Percentiles rank a stretch among this genome's conserved stretches.
Evolutionary conservation across 2,113 vertebrate genomes (phyloP).

Genomic region (Atherinomorus stipes): DNA sequence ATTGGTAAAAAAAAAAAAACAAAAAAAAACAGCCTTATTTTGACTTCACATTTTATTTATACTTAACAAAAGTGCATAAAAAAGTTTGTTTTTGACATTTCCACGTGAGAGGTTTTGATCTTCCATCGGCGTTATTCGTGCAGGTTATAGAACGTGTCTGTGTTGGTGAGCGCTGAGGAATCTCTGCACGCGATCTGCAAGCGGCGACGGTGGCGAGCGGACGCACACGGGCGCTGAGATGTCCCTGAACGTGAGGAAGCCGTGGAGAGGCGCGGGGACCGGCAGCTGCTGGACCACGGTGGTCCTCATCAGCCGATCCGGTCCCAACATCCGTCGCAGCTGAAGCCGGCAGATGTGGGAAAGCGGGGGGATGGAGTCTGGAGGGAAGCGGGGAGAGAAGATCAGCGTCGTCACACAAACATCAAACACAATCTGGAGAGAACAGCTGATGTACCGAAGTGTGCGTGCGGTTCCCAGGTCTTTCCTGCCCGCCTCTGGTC

Average conservation of each 20-base stretch:
- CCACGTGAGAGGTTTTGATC: too few species aligned
- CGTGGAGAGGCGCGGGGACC: slow-evolving; percentile 67
- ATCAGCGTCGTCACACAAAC: too few species aligned
- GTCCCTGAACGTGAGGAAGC: slow-evolving; percentile 78
- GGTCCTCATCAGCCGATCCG: slow-evolving; percentile 65
- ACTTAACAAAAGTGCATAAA: too few species aligned
- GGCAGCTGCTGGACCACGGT: slow-evolving; percentile 70
- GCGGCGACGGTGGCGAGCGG: neutral
- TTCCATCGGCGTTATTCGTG: too few species aligned
- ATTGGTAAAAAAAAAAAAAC: too few species aligned
- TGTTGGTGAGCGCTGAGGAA: slow-evolving; percentile 33
- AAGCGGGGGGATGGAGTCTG: slow-evolving; percentile 74
- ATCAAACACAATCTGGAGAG: neutral
- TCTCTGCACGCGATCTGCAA: neutral
- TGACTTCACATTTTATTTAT: too few species aligned
- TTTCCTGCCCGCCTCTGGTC: slow-evolving; percentile 69
- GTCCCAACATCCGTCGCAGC: slow-evolving; percentile 67
- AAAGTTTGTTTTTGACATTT: too few species aligned
- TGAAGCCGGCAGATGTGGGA: slow-evolving; percentile 79
- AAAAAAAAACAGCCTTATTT: too few species aligned
- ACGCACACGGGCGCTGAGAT: slow-evolving; percentile 21
- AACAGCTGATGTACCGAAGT: too few species aligned
- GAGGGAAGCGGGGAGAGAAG: neutral
- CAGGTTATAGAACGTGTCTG: slow-evolving; percentile 45
- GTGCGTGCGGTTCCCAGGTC: slow-evolving; percentile 74